phyloP scores from a whole-genome alignment of 2,888 invertebrate species.

The Euzophera pinguis region DNA sequence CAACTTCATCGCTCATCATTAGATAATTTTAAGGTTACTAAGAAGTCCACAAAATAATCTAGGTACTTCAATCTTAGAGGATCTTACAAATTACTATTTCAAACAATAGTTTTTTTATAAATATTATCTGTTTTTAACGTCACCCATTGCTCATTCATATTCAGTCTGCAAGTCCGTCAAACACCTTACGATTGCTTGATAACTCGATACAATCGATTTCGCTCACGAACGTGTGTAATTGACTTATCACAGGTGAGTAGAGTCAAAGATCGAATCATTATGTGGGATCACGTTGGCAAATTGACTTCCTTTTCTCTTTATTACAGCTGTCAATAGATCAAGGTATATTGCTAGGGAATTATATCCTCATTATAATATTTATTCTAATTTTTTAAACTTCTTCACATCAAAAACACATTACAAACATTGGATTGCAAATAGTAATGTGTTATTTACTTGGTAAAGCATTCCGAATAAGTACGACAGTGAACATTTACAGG shows the following conservation, averaged over 20 bases:
- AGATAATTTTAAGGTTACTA: too few relatives aligned
- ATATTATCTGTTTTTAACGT: too few relatives aligned
- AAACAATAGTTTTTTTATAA: too few relatives aligned
- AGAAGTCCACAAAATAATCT: too few relatives aligned
- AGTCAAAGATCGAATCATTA: conserved; percentile 53
- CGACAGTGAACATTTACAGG: too few relatives aligned
- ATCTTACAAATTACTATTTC: too few relatives aligned
- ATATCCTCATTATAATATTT: neutral
- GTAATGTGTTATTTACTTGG: too few relatives aligned
- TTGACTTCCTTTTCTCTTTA: conserved; percentile 11
- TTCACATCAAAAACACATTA: too few relatives aligned
- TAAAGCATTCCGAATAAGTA: too few relatives aligned
- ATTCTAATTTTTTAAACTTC: neutral
- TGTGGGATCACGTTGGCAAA: conserved; percentile 15
- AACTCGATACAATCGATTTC: conserved; percentile 22
- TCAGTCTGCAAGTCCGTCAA: neutral
- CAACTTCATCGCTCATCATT: too few relatives aligned
- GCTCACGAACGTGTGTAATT: conserved; percentile 37
- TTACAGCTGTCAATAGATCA: conserved; percentile 14
- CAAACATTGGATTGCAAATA: too few relatives aligned
- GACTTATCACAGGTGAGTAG: conserved; percentile 38
- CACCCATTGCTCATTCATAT: neutral
- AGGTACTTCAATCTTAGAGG: too few relatives aligned
- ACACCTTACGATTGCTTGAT: conserved; percentile 36
- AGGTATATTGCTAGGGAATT: conserved; percentile 15